Evolutionary conservation across 1,140 invertebrate genomes (phyloP), one percentile per base, ranked within the genome.

Genomic region (Meloidogyne exigua): DNA sequence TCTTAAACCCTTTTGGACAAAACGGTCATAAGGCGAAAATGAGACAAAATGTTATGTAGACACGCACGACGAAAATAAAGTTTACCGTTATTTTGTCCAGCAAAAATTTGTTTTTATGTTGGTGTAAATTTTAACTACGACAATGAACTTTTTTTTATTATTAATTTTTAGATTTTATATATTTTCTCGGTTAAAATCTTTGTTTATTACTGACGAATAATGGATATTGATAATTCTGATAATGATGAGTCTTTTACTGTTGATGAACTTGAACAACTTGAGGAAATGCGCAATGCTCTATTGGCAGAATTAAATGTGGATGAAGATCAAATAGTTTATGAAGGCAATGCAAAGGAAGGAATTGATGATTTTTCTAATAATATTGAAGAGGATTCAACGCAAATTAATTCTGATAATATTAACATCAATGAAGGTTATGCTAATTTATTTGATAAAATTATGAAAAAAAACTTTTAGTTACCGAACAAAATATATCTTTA

Each of bases 211-310:
- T 32, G 2, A 7, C 4, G 18, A 57, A n/a, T 18, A 5, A 49
- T 57, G 49, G 49, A 57, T 25, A 25, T 10, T 67, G 36, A 67
- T 32, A 67, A 67, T 67, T 32, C 66, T 26, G 66, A 39, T 67
- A 32, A 67, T 21, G 36, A 67, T 0, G 26, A 67, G 9, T 18
- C 9, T 21, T 67, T 67, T 25, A 32, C 36, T 67, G n/a, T 67
- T 67, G 36, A 32, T 67, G 26, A 67, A 10, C 21, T 67, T 0
- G 36, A 67, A 26, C 66, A 67, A 26, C 36, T 67, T 32, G 66
- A 67, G 4, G 15, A 67, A 67, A 67, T 67, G 49, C 49, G 49
- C 18, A 57, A 57, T 57, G 49, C 18, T 57, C 21, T 57, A 57
- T 57, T 57, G 49, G 49, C 49, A 4, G 49, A 57, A 57, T 57